A percentile compares a stretch with the other conserved stretches of the same genome.
Evolutionary conservation across 2,113 vertebrate species (phyloP).

Genomic region (Prolemur simus): DNA sequence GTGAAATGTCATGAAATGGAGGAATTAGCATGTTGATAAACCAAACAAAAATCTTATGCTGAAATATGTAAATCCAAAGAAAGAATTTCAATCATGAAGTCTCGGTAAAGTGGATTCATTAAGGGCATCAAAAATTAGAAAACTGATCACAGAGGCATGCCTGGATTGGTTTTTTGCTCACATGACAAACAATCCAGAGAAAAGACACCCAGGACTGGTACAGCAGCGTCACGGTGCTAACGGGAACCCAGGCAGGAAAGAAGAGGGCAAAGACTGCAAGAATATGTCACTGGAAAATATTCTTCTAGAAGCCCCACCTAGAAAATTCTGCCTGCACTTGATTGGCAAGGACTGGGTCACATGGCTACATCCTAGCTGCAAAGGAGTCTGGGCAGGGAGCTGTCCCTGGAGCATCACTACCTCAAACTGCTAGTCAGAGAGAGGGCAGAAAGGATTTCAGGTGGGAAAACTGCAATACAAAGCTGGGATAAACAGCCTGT

Average conservation of each 20-base stretch:
- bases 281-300: rapidly evolving
- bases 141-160: rapidly evolving
- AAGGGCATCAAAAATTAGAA: background rate
- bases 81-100: background rate
- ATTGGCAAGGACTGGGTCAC: rapidly evolving
- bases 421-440: background rate
- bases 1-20: background rate
- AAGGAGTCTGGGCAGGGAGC: background rate
- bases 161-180: background rate
- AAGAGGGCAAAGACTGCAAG: background rate
- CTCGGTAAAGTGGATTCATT: background rate
- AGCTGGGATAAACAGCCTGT: background rate
- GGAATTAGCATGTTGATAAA: background rate
- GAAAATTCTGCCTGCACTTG: background rate
- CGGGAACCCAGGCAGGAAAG: background rate
- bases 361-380: rapidly evolving
- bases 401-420: no score
- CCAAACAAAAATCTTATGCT: background rate
- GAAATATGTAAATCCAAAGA: background rate
- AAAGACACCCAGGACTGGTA: background rate
- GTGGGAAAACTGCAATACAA: background rate
- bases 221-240: background rate
- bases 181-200: background rate
- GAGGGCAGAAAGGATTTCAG: background rate
- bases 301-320: no score